Evolutionary conservation across 2,113 vertebrate genomes (phyloP).

Genomic region (Hydropotes inermis): DNA sequence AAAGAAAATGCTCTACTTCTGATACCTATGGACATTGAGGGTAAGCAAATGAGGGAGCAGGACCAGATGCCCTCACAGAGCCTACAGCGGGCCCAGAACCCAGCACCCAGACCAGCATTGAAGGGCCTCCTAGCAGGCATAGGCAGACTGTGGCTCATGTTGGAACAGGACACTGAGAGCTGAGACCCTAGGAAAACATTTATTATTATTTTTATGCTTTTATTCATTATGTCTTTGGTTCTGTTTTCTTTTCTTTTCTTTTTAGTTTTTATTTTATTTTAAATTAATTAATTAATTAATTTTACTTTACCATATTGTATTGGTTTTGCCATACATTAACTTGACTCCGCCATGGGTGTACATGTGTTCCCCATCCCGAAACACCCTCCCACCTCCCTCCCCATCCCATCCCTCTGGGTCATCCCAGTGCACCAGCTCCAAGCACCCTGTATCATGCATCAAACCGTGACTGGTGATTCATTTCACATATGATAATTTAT

Average conservation of each 20-base stretch:
- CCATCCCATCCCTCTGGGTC: too few species aligned
- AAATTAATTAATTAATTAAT: too few species aligned
- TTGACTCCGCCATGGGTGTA: too few species aligned
- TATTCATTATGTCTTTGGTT: background rate
- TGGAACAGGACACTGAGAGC: background rate
- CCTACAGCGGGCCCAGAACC: background rate
- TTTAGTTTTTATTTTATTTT: too few species aligned
- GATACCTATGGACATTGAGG: background rate
- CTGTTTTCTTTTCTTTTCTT: background rate
- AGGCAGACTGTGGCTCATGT: background rate
- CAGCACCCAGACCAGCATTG: background rate
- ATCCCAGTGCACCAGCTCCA: too few species aligned
- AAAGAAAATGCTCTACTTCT: background rate
- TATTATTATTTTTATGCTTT: background rate
- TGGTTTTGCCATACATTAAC: too few species aligned
- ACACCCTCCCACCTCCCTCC: too few species aligned
- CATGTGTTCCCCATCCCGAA: too few species aligned
- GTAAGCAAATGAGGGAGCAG: background rate
- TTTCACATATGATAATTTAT: too few species aligned
- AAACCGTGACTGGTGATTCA: too few species aligned
- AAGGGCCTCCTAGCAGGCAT: background rate
- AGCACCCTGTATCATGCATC: too few species aligned
- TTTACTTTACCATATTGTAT: too few species aligned
- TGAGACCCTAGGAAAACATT: background rate
- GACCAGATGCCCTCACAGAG: background rate